A percentile compares a stretch with the other conserved stretches of the same genome.
Evolutionary conservation across 1,140 invertebrate genomes (phyloP).

Genomic region (Ganaspis sp.): DNA sequence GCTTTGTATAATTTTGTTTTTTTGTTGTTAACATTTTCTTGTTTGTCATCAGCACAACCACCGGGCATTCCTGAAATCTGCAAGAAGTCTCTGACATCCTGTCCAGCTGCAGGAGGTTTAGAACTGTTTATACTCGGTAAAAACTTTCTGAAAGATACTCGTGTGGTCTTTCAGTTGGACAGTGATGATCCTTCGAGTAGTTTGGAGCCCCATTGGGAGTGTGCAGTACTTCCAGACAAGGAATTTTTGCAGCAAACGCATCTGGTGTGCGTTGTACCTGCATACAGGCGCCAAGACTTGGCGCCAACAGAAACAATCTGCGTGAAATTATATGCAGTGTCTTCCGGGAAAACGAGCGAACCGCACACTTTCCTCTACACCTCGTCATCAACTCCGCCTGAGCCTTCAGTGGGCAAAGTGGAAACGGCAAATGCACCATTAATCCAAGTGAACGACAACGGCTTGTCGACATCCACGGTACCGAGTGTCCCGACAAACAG

Average conservation of each 20-base stretch:
- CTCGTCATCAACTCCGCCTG: slow-evolving; percentile 70
- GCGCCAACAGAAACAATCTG: slow-evolving; percentile 81
- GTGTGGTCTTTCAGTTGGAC: slow-evolving; percentile 89
- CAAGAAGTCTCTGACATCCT: slow-evolving; percentile 89
- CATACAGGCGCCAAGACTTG: slow-evolving; percentile 80
- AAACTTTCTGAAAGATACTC: slow-evolving; percentile 96
- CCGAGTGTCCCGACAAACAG: slow-evolving; percentile 47
- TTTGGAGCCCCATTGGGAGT: slow-evolving; percentile 82
- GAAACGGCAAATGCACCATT: slow-evolving; percentile 48
- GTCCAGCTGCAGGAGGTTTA: slow-evolving; percentile 87
- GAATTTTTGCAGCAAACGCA: slow-evolving; percentile 94
- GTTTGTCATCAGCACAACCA: slow-evolving; percentile 88
- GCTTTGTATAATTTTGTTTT: not conserved
- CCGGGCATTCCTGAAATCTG: slow-evolving; percentile 96
- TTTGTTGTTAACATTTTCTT: too few species aligned
- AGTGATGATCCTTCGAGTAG: slow-evolving; percentile 72
- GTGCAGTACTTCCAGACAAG: slow-evolving; percentile 86
- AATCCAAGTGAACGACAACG: slow-evolving; percentile 78
- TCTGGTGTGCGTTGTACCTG: slow-evolving; percentile 92
- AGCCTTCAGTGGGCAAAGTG: slow-evolving; percentile 56
- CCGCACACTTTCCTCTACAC: slow-evolving; percentile 91
- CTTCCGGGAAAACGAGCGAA: slow-evolving; percentile 92
- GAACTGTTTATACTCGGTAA: slow-evolving; percentile 97
- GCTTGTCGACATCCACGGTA: slow-evolving; percentile 47
- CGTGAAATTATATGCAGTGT: slow-evolving; percentile 88